phyloP scores from a whole-genome alignment of 2,888 invertebrate species.

The Cylloceria caligata region DNA sequence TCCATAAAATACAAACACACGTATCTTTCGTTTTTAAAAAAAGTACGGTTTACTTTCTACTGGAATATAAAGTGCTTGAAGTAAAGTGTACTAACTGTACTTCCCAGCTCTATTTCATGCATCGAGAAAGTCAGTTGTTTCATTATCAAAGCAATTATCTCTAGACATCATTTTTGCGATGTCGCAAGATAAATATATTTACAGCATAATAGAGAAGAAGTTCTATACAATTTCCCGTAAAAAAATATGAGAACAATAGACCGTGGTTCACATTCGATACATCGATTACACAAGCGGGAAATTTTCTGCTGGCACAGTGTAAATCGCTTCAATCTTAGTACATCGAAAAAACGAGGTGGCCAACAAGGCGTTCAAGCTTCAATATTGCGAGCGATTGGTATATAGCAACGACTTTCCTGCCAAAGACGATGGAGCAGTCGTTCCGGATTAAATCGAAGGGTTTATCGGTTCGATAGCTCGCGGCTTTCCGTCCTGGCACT shows the following conservation, averaged over 20 bases:
- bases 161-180: slow-evolving; percentile 31
- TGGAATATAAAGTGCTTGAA: background rate
- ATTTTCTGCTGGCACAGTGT: slow-evolving; percentile 9
- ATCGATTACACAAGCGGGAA: slow-evolving; percentile 18
- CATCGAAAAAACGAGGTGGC: background rate
- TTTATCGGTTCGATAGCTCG: slow-evolving; percentile 36
- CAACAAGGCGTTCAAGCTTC: background rate
- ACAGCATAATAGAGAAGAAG: slow-evolving; percentile 23
- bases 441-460: slow-evolving; percentile 34
- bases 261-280: background rate
- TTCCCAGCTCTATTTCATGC: no score
- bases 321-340: slow-evolving; percentile 15
- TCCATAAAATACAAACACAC: no score
- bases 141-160: slow-evolving; percentile 59
- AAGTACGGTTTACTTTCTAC: background rate
- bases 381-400: background rate
- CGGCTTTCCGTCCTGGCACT: slow-evolving; percentile 11
- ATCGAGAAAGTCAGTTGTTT: background rate
- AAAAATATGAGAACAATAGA: slow-evolving; percentile 38
- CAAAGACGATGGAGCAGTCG: slow-evolving; percentile 11
- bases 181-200: slow-evolving; percentile 41
- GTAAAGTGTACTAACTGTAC: background rate
- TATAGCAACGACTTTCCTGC: slow-evolving; percentile 16
- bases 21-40: no score
- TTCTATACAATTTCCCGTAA: slow-evolving; percentile 29